Evolutionary conservation across 1,140 invertebrate species (phyloP).

Genomic region (Zaprionus camerounensis): DNA sequence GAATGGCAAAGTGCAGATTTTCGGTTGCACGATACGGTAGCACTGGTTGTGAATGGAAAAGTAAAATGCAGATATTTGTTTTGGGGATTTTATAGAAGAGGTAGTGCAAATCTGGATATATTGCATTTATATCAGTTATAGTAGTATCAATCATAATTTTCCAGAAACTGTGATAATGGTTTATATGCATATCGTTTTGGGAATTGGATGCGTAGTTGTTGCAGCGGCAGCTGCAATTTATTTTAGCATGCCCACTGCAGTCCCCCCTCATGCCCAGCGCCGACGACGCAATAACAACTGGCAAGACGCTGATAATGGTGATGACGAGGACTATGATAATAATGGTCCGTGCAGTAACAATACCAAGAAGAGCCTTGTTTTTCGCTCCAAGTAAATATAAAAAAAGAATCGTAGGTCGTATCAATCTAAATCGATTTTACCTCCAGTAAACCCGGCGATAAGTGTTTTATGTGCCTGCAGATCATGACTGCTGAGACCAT

Average conservation of each 20-base stretch:
- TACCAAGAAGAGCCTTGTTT: neutral
- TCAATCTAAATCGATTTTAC: neutral
- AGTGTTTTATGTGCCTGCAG: constrained; percentile 30
- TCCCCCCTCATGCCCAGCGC: neutral
- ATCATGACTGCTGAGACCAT: constrained; percentile 24
- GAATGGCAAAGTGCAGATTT: constrained; percentile 11
- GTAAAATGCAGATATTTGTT: constrained; percentile 4
- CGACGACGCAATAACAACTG: neutral
- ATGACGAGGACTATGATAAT: neutral
- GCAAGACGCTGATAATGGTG: neutral
- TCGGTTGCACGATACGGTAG: neutral
- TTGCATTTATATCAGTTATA: too few species aligned
- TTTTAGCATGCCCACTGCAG: neutral
- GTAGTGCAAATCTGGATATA: neutral
- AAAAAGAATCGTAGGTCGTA: neutral
- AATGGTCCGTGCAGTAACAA: neutral
- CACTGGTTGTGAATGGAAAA: constrained; percentile 18
- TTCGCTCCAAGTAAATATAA: neutral
- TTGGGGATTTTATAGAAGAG: constrained; percentile 36
- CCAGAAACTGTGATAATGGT: constrained; percentile 42
- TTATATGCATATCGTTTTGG: constrained; percentile 26
- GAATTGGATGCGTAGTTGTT: constrained; percentile 31
- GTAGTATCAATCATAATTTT: neutral
- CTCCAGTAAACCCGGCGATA: constrained; percentile 50
- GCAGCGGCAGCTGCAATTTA: constrained; percentile 40